Conservation (phyloP, 2,888 invertebrate species). For the Aphelenchoides bicaudatus region DNA sequence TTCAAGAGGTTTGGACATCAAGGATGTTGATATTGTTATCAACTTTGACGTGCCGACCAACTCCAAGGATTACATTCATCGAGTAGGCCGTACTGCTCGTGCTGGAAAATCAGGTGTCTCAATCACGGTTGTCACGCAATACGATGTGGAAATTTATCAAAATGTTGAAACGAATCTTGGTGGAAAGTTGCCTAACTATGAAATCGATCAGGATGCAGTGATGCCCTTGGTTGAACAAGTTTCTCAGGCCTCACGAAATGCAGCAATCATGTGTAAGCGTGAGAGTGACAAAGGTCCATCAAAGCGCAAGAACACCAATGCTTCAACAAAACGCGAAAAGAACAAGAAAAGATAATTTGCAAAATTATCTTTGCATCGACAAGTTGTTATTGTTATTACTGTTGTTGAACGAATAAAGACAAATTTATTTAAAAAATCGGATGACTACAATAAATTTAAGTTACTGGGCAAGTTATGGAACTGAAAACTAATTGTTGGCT, state of each 20-base stretch:
- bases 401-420: too few species aligned
- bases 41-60: slow-evolving; percentile 97
- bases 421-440: too few species aligned
- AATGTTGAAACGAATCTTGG: slow-evolving; percentile 90
- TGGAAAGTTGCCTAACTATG: slow-evolving; percentile 71
- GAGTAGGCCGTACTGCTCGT: slow-evolving; percentile 78
- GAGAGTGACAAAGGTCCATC: too few species aligned
- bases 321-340: too few species aligned
- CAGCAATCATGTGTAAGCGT: too few species aligned
- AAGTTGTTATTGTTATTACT: too few species aligned
- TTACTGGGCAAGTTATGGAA: too few species aligned
- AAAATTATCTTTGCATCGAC: too few species aligned
- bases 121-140: slow-evolving; percentile 93
- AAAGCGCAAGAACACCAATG: too few species aligned
- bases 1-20: slow-evolving; percentile 85
- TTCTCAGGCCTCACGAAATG: slow-evolving; percentile 18
- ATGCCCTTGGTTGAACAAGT: slow-evolving; percentile 79
- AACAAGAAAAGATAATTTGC: too few species aligned
- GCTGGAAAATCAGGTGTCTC: slow-evolving; percentile 90
- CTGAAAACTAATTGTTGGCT: too few species aligned
- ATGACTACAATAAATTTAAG: too few species aligned
- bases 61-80: slow-evolving; percentile 96
- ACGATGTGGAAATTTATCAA: slow-evolving; percentile 95
- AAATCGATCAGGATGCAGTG: slow-evolving; percentile 81
- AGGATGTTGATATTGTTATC: slow-evolving; percentile 93